A percentile compares a stretch with the other conserved stretches of the same genome.
These are phyloP conservation scores for Pyrgilauda ruficollis DNA, from an alignment of 2,113 vertebrate genomes.

Conservation along the genomic window DNA sequence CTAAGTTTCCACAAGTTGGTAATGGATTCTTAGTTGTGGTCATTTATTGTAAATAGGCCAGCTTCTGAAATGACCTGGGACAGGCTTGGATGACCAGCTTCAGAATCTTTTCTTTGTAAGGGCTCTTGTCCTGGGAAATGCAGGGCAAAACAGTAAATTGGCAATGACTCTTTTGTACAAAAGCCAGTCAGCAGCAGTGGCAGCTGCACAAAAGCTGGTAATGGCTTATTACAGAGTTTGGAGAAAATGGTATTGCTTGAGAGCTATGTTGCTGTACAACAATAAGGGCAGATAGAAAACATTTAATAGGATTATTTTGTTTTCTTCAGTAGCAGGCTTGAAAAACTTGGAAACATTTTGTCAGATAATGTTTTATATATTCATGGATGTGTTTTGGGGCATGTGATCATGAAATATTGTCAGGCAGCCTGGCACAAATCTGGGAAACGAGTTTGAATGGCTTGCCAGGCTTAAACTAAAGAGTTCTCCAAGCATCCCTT, in stretches of 20 bases:
- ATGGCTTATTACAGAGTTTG: not conserved
- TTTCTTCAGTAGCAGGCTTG: not conserved
- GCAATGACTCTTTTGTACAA: not conserved
- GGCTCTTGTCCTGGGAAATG: not conserved
- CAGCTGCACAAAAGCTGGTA: conserved; percentile 29
- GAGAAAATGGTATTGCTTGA: not conserved
- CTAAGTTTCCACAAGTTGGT: not conserved
- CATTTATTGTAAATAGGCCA: not conserved
- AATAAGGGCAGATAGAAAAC: not conserved
- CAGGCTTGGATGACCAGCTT: not conserved
- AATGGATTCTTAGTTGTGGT: not conserved
- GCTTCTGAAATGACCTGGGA: not conserved
- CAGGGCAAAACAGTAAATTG: conserved; percentile 3
- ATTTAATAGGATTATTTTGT: conserved; percentile 22
- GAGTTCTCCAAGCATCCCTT: not conserved
- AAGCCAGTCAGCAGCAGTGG: not conserved
- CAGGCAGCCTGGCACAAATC: not conserved
- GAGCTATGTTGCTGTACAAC: not conserved
- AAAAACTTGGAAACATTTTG: not conserved
- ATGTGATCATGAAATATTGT: not conserved
- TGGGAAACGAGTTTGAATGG: not conserved
- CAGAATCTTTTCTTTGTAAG: not conserved
- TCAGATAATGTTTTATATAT: not conserved
- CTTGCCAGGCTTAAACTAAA: not conserved
- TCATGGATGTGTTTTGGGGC: not conserved